Evolutionary conservation across 2,113 vertebrate genomes (phyloP).

Genomic region (Sander lucioperca): DNA sequence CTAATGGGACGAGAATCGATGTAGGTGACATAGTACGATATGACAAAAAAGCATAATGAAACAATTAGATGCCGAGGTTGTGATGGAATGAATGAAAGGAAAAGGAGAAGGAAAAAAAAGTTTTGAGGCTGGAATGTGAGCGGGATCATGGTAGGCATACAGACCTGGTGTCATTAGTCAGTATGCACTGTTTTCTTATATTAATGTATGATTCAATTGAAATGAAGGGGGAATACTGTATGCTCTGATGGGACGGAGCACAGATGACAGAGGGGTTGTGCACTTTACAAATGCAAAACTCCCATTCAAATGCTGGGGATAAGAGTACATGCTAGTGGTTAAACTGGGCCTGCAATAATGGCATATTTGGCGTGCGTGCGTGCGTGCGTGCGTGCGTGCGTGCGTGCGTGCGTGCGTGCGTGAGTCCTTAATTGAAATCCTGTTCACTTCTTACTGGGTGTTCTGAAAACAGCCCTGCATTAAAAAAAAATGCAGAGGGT

Average conservation of each 20-base stretch:
- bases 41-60: constrained; percentile 41
- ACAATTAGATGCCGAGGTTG: constrained; percentile 5
- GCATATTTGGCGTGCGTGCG: constrained; percentile 29
- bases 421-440: too few species aligned
- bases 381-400: constrained; percentile 8
- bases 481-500: background rate
- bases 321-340: constrained; percentile 47
- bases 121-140: background rate
- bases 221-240: constrained; percentile 6
- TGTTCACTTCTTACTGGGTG: too few species aligned
- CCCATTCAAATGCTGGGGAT: constrained; percentile 33
- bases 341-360: constrained; percentile 49
- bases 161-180: background rate
- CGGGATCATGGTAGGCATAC: background rate
- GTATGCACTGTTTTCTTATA: constrained; percentile 4
- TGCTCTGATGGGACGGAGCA: constrained; percentile 15
- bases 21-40: background rate
- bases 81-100: background rate
- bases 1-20: constrained; percentile 28
- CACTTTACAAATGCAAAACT: constrained; percentile 40
- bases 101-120: background rate
- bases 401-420: background rate
- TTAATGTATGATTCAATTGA: constrained; percentile 26
- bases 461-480: background rate
- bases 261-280: constrained; percentile 6